Percentiles rank a stretch among this genome's conserved stretches.
Evolutionary conservation across 2,113 vertebrate genomes (phyloP).

Genomic region (Melanerpes formicivorus): DNA sequence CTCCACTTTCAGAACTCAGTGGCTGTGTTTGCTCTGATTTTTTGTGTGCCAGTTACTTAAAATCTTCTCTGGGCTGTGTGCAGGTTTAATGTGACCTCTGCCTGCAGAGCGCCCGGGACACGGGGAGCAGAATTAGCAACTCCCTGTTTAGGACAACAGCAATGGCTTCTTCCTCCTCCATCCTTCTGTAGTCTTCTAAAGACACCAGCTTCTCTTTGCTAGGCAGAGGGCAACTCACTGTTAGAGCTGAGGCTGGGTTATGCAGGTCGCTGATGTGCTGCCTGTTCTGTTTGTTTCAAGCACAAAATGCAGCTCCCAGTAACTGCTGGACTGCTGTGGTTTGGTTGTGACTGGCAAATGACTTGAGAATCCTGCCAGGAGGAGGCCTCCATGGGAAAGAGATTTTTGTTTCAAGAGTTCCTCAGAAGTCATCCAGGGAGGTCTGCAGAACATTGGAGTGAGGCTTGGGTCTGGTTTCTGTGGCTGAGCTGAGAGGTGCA

Average conservation of each 20-base stretch:
- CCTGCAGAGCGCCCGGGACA: not conserved
- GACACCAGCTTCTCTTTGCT: not conserved
- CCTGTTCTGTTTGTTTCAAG: not conserved
- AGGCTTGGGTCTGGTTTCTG: not conserved
- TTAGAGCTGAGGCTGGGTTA: not conserved
- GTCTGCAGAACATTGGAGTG: not conserved
- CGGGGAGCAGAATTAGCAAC: not conserved
- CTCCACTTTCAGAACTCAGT: not conserved
- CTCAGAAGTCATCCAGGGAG: not conserved
- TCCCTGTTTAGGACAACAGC: not conserved
- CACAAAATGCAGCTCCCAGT: not conserved
- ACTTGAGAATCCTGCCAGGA: not conserved
- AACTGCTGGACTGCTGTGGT: not conserved
- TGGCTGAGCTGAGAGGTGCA: not conserved
- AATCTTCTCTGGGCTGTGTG: not conserved
- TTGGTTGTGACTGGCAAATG: not conserved
- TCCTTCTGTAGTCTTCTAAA: not conserved
- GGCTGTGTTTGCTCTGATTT: not conserved
- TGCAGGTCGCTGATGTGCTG: not conserved
- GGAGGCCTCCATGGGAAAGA: not conserved
- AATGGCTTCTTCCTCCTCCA: not conserved
- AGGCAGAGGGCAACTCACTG: not conserved
- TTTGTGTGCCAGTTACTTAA: not conserved
- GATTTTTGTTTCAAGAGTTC: not conserved
- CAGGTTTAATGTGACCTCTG: not conserved